Evolutionary conservation across 1,140 invertebrate species (phyloP).

Genomic region (fruit fly (Drosophila melanogaster)): DNA sequence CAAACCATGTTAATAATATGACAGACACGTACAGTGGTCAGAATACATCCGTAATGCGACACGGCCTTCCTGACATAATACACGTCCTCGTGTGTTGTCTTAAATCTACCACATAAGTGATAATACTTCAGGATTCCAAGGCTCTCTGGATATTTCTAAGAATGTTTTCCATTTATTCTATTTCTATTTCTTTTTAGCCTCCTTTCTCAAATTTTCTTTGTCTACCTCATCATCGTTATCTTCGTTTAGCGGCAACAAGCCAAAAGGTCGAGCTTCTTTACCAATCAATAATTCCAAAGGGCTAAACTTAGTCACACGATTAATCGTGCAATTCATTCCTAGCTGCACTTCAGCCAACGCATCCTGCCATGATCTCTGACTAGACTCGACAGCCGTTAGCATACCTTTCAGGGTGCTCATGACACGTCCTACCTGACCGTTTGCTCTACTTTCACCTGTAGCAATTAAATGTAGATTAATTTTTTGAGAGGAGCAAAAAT

Average conservation of each 20-base stretch:
- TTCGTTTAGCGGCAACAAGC: no score
- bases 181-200: background rate
- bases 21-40: no score
- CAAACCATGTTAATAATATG: no score
- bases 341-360: background rate
- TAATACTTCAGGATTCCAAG: no score
- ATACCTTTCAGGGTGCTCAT: background rate
- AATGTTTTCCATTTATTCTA: no score
- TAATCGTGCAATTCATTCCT: background rate
- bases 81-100: no score
- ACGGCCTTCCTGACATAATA: no score
- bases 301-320: background rate
- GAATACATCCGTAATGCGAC: no score
- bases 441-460: background rate
- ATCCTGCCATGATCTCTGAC: background rate
- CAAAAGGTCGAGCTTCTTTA: no score
- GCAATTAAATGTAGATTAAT: constrained; percentile 4
- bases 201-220: background rate
- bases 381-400: background rate
- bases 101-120: no score
- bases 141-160: no score
- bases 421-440: background rate
- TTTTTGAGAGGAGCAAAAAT: constrained; percentile 15
- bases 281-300: background rate
- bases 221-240: no score